phyloP scores from a whole-genome alignment of 2,113 vertebrate species.

The Echinops telfairi region DNA sequence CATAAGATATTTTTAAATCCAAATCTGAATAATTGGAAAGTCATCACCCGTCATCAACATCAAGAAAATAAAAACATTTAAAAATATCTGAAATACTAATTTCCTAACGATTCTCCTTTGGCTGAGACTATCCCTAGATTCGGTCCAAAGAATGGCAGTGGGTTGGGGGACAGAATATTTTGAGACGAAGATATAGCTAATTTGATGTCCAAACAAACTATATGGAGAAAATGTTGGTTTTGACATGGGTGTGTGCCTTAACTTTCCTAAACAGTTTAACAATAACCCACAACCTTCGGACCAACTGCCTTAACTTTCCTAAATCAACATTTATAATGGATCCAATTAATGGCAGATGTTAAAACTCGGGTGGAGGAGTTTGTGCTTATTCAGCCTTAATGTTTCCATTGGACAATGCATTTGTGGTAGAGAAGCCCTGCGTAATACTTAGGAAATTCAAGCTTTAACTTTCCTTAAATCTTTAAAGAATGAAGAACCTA shows the following conservation, averaged over 20 bases:
- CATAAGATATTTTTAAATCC: slow-evolving; percentile 41
- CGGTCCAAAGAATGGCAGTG: slow-evolving; percentile 46
- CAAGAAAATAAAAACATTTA: slow-evolving; percentile 45
- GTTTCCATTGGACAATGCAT: slow-evolving; percentile 44
- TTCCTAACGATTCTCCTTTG: slow-evolving; percentile 43
- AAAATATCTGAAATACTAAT: slow-evolving; percentile 8
- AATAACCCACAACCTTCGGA: too few species aligned
- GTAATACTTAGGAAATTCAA: slow-evolving; percentile 32
- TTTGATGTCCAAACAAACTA: slow-evolving; percentile 60
- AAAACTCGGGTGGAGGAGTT: slow-evolving; percentile 23
- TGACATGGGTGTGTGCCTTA: slow-evolving; percentile 51
- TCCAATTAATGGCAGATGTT: slow-evolving; percentile 58
- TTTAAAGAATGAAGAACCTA: slow-evolving; percentile 46
- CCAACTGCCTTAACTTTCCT: slow-evolving; percentile 36
- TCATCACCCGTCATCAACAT: slow-evolving; percentile 46
- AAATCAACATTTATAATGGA: slow-evolving; percentile 53
- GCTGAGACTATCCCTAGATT: slow-evolving; percentile 39
- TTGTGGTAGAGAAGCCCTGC: background rate
- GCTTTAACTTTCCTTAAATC: slow-evolving; percentile 35
- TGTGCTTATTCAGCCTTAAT: background rate
- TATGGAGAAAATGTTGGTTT: slow-evolving; percentile 56
- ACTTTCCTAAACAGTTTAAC: slow-evolving; percentile 40
- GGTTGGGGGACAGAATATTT: slow-evolving; percentile 44
- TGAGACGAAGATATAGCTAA: slow-evolving; percentile 31
- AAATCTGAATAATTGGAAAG: slow-evolving; percentile 42